phyloP scores from a whole-genome alignment of 2,797 vertebrate species.

The Myotis pilosus region DNA sequence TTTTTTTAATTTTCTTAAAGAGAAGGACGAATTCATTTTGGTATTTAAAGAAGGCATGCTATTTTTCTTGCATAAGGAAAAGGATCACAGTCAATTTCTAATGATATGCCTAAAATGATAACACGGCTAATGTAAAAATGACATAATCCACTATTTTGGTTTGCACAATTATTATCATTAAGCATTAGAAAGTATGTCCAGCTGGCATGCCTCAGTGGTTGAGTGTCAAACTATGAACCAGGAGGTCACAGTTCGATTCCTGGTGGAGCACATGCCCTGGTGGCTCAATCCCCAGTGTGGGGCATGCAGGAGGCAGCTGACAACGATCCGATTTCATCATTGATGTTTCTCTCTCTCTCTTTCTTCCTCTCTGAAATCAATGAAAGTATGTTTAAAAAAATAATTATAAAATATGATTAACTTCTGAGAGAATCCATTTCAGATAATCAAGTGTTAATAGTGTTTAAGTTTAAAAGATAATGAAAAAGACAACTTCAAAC shows the following conservation, averaged over 20 bases:
- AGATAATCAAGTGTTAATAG: not conserved
- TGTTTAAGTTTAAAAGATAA: not conserved
- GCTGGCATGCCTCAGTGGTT: too few species aligned
- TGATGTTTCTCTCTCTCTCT: not conserved
- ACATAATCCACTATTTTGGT: not conserved
- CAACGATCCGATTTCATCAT: not conserved
- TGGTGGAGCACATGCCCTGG: too few species aligned
- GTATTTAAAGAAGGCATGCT: not conserved
- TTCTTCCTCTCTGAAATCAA: not conserved
- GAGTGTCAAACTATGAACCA: too few species aligned
- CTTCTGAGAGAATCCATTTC: not conserved
- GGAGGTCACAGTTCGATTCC: too few species aligned
- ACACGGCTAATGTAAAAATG: constrained; percentile 21
- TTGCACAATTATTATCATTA: not conserved
- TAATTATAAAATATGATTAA: not conserved
- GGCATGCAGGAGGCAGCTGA: too few species aligned
- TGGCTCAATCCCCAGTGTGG: too few species aligned
- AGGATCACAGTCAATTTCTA: not conserved
- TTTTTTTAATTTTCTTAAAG: not conserved
- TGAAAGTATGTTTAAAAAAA: not conserved
- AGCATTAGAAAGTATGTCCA: not conserved
- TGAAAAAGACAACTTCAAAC: constrained; percentile 1
- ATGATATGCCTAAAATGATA: not conserved
- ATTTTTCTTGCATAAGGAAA: not conserved
- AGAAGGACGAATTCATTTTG: not conserved